These are phyloP conservation scores for Pogonophryne albipinna DNA, from an alignment of 2,797 vertebrate genomes.

Conservation along the genomic window DNA sequence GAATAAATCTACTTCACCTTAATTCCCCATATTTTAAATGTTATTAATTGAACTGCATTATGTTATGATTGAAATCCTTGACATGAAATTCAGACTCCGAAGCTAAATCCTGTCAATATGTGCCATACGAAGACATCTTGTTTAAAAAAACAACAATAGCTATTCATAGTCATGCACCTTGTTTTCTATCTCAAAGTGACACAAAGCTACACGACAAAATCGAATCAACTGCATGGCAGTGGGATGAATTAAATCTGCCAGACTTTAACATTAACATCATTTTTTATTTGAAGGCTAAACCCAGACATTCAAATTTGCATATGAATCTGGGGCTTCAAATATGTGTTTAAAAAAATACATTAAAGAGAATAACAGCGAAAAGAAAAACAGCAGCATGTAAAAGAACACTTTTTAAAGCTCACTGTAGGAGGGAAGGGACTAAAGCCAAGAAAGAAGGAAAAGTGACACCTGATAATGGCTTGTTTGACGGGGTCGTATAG, in stretches of 20 bases:
- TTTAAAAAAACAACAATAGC: background rate
- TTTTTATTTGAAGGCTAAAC: slow-evolving; percentile 2
- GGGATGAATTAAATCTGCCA: background rate
- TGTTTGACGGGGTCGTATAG: slow-evolving; percentile 94
- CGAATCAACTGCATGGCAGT: background rate
- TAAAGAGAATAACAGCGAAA: background rate
- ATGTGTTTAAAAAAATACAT: too few relatives aligned
- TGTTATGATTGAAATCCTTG: background rate
- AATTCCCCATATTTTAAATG: background rate
- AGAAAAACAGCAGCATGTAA: background rate
- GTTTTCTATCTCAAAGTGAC: background rate
- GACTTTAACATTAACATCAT: background rate
- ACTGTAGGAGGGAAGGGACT: background rate
- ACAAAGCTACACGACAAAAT: background rate
- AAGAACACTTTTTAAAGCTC: background rate
- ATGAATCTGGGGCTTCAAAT: background rate
- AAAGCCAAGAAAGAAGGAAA: background rate
- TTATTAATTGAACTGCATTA: background rate
- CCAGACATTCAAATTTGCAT: background rate
- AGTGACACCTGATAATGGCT: slow-evolving; percentile 90
- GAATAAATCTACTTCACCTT: background rate
- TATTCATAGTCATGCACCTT: background rate
- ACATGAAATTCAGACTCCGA: background rate
- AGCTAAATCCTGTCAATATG: background rate
- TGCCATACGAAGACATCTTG: background rate